Percentiles rank a stretch among this genome's conserved stretches.
Evolutionary conservation across 64 coral and sea anemone genomes (phyloP).

Genomic region (Hydrozoanthus tunicans): DNA sequence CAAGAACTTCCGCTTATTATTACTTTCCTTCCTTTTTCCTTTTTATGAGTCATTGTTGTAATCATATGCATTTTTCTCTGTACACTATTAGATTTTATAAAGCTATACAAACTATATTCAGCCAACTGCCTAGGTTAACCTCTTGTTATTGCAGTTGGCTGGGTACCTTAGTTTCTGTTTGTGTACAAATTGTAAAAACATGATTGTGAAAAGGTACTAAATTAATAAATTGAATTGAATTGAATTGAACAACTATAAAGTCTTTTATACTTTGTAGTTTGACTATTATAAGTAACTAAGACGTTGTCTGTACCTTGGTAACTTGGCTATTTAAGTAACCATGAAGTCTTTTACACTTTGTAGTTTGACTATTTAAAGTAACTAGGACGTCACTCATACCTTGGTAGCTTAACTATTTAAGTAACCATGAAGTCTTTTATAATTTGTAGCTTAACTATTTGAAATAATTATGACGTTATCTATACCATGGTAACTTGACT

Average conservation of each 20-base stretch:
- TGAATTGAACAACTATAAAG: background rate
- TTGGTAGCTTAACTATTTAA: no score
- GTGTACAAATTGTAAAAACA: no score
- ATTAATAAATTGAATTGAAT: no score
- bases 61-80: slow-evolving; percentile 60
- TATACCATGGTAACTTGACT: slow-evolving; percentile 91
- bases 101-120: no score
- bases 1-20: background rate
- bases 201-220: no score
- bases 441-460: background rate
- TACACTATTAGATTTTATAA: background rate
- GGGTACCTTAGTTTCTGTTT: no score
- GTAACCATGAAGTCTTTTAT: background rate
- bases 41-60: background rate
- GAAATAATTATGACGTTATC: background rate
- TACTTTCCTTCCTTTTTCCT: no score
- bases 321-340: slow-evolving; percentile 58
- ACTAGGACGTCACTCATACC: background rate
- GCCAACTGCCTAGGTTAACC: slow-evolving; percentile 10
- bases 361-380: background rate
- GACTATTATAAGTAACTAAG: background rate
- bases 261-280: no score
- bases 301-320: slow-evolving; percentile 71
- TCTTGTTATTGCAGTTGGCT: no score
- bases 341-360: no score